A percentile compares a stretch with the other conserved stretches of the same genome.
Conservation (phyloP, 2,797 vertebrate genomes). For the Fistularia commersonii region DNA sequence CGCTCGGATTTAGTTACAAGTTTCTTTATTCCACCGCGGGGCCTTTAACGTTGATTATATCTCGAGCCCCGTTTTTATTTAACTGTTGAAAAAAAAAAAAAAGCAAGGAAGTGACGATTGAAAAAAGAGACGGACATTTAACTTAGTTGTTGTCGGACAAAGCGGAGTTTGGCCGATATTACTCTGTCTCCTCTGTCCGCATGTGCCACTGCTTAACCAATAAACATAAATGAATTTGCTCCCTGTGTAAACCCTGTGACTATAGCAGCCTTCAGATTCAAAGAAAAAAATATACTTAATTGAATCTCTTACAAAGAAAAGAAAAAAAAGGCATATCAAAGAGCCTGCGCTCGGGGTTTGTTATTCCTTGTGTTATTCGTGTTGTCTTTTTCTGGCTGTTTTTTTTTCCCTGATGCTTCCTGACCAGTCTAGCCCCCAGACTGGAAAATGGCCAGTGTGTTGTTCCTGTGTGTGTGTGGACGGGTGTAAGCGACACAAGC, state of each 20-base stretch:
- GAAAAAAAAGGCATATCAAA: slow-evolving; percentile 49
- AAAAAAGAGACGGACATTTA: slow-evolving; percentile 31
- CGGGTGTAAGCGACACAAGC: slow-evolving; percentile 6
- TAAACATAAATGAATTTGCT: slow-evolving; percentile 35
- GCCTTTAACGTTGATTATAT: slow-evolving; percentile 64
- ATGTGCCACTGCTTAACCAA: slow-evolving; percentile 57
- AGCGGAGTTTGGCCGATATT: slow-evolving; percentile 35
- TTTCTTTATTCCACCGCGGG: slow-evolving; percentile 58
- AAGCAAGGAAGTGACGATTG: slow-evolving; percentile 14
- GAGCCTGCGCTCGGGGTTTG: slow-evolving; percentile 29
- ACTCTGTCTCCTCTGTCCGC: slow-evolving; percentile 35
- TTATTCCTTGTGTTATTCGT: slow-evolving; percentile 53
- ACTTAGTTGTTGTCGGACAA: slow-evolving; percentile 45
- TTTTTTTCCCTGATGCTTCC: slow-evolving; percentile 58
- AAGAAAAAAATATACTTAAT: slow-evolving; percentile 17
- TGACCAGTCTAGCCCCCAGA: slow-evolving; percentile 33
- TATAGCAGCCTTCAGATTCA: slow-evolving; percentile 4
- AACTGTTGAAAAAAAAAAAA: slow-evolving; percentile 44
- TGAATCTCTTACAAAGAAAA: slow-evolving; percentile 10
- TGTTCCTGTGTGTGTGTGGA: slow-evolving; percentile 4
- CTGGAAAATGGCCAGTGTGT: slow-evolving; percentile 37
- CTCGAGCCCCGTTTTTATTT: slow-evolving; percentile 47
- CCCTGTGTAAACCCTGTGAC: slow-evolving; percentile 14
- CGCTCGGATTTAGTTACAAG: slow-evolving; percentile 58
- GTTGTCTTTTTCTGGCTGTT: slow-evolving; percentile 54